Evolutionary conservation across 2,113 vertebrate species (phyloP).

Genomic region (Xerus inauris): DNA sequence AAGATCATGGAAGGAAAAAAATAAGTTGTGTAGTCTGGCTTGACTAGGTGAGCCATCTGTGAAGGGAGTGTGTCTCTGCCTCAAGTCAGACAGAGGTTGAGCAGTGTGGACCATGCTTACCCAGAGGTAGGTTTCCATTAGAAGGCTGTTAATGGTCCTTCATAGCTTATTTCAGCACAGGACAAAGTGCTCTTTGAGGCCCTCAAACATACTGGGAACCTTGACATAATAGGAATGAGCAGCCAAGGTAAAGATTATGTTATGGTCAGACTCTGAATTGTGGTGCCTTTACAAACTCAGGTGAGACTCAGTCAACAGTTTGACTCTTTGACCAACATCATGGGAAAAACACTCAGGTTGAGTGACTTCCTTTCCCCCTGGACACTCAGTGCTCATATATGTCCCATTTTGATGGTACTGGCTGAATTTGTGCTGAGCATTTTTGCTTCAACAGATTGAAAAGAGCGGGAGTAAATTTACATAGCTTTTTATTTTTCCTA

Average conservation of each 20-base stretch:
- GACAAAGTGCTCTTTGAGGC: neutral
- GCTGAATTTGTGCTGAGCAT: constrained; percentile 71
- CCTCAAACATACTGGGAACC: neutral
- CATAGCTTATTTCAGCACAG: neutral
- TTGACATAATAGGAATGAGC: neutral
- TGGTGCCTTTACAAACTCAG: constrained; percentile 37
- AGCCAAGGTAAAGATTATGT: neutral
- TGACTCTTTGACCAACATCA: neutral
- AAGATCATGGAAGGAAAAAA: neutral
- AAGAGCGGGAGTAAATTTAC: constrained; percentile 73
- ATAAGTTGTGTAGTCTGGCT: neutral
- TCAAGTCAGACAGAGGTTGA: neutral
- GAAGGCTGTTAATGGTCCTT: neutral
- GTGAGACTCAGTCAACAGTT: constrained; percentile 22
- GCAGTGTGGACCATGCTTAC: neutral
- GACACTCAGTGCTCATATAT: constrained; percentile 61
- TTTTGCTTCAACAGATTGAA: constrained; percentile 81
- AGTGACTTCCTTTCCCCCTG: neutral
- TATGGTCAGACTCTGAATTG: neutral
- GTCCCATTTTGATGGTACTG: constrained; percentile 34
- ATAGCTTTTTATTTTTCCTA: constrained; percentile 80
- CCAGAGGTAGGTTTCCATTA: neutral
- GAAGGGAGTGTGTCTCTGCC: neutral
- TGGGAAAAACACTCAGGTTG: constrained; percentile 42
- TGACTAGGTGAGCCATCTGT: neutral